phyloP scores from a whole-genome alignment of 2,888 invertebrate genomes.

The Chymomyza caudatula region DNA sequence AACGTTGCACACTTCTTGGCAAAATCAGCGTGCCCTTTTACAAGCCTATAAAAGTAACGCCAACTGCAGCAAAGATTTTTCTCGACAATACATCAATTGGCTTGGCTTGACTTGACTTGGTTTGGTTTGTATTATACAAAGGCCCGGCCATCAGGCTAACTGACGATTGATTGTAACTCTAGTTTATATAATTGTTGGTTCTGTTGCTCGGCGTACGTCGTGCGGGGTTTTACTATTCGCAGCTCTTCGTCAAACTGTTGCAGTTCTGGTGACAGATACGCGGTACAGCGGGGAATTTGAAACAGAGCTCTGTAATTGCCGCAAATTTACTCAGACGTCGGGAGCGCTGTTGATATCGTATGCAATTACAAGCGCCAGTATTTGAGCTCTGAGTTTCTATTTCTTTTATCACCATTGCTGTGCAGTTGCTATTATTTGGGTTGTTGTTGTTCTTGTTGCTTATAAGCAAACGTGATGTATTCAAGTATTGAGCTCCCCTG shows the following conservation, averaged over 20 bases:
- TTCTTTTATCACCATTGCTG: conserved; percentile 15
- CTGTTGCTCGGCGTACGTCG: conserved; percentile 43
- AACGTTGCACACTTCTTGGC: not conserved
- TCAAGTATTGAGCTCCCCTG: conserved; percentile 28
- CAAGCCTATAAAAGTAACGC: not conserved
- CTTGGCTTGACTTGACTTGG: not conserved
- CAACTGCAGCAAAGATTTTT: conserved; percentile 40
- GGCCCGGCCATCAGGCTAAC: not conserved
- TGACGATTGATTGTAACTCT: conserved; percentile 52
- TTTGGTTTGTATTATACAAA: not conserved
- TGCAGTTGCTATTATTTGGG: conserved; percentile 2
- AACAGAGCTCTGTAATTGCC: conserved; percentile 51
- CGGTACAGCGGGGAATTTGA: conserved; percentile 7
- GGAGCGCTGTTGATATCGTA: conserved; percentile 19
- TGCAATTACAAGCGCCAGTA: conserved; percentile 34
- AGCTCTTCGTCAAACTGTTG: conserved; percentile 31
- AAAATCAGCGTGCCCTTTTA: not conserved
- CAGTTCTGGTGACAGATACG: conserved; percentile 40
- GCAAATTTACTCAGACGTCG: conserved; percentile 54
- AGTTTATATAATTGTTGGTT: conserved; percentile 65
- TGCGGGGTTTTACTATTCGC: no score
- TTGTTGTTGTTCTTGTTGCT: conserved; percentile 3
- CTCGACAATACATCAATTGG: conserved; percentile 28
- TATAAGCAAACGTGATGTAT: conserved; percentile 33
- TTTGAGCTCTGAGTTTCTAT: conserved; percentile 32